Percentiles rank a stretch among this genome's conserved stretches.
Conservation (phyloP, 2,797 vertebrate genomes). For the Avahi laniger region DNA sequence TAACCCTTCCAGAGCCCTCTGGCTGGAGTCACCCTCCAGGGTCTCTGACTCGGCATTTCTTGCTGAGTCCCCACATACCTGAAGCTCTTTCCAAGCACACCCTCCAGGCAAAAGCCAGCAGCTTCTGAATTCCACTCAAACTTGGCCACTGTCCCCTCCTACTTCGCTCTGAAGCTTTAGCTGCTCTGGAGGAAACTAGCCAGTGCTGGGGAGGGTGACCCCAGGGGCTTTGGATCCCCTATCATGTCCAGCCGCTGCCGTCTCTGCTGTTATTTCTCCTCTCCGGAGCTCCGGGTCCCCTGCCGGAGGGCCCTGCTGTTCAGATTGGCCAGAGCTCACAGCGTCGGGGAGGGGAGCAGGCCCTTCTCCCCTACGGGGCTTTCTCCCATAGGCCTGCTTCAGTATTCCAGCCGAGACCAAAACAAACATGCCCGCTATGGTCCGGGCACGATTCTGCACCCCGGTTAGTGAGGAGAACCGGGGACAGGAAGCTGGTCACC, state of each 20-base stretch:
- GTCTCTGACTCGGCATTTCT: background rate
- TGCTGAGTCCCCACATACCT: background rate
- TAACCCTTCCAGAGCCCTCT: background rate
- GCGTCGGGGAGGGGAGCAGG: accelerated
- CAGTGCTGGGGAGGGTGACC: accelerated
- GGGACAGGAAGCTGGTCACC: background rate
- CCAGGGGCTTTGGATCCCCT: too few species aligned
- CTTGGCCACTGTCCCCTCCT: background rate
- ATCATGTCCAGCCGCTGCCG: background rate
- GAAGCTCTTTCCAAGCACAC: background rate
- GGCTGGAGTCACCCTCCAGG: background rate
- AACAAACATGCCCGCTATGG: background rate
- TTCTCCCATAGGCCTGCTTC: background rate
- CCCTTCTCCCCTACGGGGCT: background rate
- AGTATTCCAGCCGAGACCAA: background rate
- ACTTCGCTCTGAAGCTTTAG: background rate
- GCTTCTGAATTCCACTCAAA: background rate
- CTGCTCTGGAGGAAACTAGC: background rate
- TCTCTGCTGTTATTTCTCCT: background rate
- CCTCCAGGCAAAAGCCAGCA: background rate
- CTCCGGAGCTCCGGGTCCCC: background rate
- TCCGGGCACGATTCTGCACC: background rate
- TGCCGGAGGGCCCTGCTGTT: background rate
- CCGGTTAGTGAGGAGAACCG: background rate
- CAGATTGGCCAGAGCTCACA: background rate